Evolutionary conservation across 2,888 invertebrate species (phyloP).

Genomic region (Oligia strigilis): DNA sequence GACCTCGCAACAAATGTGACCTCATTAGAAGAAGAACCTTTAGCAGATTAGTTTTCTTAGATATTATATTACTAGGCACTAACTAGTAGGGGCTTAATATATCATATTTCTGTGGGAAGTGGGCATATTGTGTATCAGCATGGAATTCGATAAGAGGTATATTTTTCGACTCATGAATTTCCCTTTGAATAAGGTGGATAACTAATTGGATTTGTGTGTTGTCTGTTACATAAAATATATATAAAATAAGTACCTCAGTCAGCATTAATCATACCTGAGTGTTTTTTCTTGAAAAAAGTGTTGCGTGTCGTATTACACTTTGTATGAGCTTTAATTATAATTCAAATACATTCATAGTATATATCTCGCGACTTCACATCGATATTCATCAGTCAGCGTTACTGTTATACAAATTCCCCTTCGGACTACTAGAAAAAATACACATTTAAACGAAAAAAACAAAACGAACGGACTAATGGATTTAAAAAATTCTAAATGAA

Average conservation of each 20-base stretch:
- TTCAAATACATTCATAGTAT: not conserved
- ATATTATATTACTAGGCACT: not conserved
- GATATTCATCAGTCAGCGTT: not conserved
- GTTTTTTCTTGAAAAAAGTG: not conserved
- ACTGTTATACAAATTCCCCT: not conserved
- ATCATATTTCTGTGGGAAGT: constrained; percentile 1
- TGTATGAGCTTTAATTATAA: not conserved
- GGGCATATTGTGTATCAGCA: not conserved
- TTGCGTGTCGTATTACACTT: not conserved
- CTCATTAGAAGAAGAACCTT: not conserved
- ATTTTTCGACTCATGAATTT: constrained; percentile 11
- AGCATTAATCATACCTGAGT: not conserved
- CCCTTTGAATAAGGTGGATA: not conserved
- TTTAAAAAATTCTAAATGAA: not conserved
- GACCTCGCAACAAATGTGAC: not conserved
- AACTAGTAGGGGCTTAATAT: not conserved
- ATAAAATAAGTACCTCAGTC: no score
- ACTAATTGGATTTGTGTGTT: not conserved
- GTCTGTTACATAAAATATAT: not conserved
- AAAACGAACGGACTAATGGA: not conserved
- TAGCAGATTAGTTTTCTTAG: not conserved
- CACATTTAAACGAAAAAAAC: no score
- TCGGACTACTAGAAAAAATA: not conserved
- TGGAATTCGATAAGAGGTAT: constrained; percentile 9
- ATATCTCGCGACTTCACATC: not conserved